phyloP scores from a whole-genome alignment of 2,113 vertebrate genomes.

The Elephas maximus region DNA sequence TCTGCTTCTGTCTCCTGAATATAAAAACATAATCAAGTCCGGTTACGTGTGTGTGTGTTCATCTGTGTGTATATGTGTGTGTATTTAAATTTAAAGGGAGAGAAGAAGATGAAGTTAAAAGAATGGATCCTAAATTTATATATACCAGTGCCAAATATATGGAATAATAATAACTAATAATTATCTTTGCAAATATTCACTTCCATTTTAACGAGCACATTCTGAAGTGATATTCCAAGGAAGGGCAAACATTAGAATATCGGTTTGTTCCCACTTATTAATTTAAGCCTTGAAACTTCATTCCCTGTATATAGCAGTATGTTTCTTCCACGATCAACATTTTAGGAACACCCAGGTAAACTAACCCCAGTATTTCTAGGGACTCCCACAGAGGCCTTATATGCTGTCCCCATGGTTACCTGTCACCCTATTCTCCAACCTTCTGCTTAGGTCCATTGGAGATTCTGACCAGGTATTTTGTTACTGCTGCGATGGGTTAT shows the following conservation, averaged over 20 bases:
- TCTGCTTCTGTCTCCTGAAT: constrained; percentile 74
- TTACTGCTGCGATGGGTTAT: not conserved
- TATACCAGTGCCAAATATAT: not conserved
- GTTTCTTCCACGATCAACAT: not conserved
- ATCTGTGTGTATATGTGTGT: not conserved
- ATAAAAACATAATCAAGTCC: constrained; percentile 73
- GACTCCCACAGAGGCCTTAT: not conserved
- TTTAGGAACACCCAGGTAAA: not conserved
- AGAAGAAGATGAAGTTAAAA: not conserved
- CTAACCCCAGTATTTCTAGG: not conserved
- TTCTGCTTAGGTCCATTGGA: not conserved
- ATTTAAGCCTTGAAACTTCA: not conserved
- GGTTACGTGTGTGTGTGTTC: not conserved
- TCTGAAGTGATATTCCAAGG: not conserved
- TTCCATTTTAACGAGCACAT: not conserved
- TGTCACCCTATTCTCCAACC: not conserved
- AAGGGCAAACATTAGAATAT: not conserved
- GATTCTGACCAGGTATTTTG: not conserved
- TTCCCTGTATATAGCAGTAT: not conserved
- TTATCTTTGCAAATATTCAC: not conserved
- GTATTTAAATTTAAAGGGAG: not conserved
- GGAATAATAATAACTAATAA: not conserved
- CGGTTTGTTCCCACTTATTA: not conserved
- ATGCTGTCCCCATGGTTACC: not conserved
- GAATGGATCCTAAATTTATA: not conserved